Base-by-base conservation (phyloP, 2,113 vertebrate genomes). In the Perca fluviatilis region DNA sequence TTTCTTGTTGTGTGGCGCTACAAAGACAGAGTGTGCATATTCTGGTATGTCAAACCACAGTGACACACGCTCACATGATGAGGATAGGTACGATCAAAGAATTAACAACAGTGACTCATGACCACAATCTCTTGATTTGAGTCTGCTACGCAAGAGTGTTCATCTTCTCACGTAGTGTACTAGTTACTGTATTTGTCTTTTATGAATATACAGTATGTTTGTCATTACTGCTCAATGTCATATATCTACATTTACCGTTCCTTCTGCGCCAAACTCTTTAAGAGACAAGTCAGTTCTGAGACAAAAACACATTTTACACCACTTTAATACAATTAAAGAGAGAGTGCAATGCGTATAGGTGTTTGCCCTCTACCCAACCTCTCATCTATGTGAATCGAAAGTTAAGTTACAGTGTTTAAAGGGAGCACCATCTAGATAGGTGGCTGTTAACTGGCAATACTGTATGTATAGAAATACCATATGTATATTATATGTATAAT, bases 41-140 rank as follows among this genome's bases (percentile, higher is more conserved):
- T 84, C 47, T 85, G 53, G 23, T 61, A 58, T 16, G 64, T 74
- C 46, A 75, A 86, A 91, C 91, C 91, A 14, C 89, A 85, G 62
- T 74, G 85, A 89, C 77, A 83, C 43, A 79, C 15, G 13, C 82
- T 91, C 89, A 91, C 87, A 91, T 92, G 88, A 93, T 64, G 56
- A 88, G 56, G 54, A 84, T 51, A 62, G 63, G 79, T 83, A 79
- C 43, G 70, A 82, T 91, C 83, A 91, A 92, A 91, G 86, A 83
- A 46, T 43, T 49, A 54, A 84, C 72, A 51, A 64, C 62, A 61
- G 54, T 94, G 92, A 94, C 72, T 92, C 91, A 89, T 19, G 9
- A 90, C 90, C 89, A 85, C 92, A 92, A 43, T 77, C 69, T 89
- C 80, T 84, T 67, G 60, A 84, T 82, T 84, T 87, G 61, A 83